These are phyloP conservation scores for Turnix velox DNA, from an alignment of 2,113 vertebrate species.

Conservation along the genomic window DNA sequence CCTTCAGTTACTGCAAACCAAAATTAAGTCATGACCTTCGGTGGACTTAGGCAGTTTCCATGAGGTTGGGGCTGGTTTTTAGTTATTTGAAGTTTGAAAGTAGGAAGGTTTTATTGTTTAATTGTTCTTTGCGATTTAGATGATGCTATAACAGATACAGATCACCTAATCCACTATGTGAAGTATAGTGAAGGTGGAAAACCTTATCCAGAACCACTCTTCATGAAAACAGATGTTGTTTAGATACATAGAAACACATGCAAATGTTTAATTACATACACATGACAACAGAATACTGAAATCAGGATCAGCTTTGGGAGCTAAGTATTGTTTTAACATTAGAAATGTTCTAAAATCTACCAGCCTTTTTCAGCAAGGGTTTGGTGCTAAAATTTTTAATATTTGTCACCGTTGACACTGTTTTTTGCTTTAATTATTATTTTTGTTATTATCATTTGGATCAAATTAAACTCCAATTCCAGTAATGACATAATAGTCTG, in stretches of 20 bases:
- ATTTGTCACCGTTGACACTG: background rate
- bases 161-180: background rate
- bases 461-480: background rate
- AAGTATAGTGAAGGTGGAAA: background rate
- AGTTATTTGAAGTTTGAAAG: background rate
- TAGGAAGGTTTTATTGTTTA: background rate
- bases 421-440: background rate
- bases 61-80: background rate
- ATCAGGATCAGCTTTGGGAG: background rate
- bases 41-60: background rate
- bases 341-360: background rate
- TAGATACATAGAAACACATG: background rate
- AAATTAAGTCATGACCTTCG: background rate
- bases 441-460: background rate
- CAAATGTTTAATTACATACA: background rate
- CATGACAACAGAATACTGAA: background rate
- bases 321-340: background rate
- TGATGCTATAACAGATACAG: background rate
- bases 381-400: background rate
- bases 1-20: background rate
- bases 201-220: background rate
- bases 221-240: background rate
- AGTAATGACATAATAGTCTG: background rate
- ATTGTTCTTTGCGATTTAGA: background rate
- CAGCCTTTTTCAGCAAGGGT: background rate